phyloP scores from a whole-genome alignment of 2,797 vertebrate genomes.

The Phataginus tetradactyla region DNA sequence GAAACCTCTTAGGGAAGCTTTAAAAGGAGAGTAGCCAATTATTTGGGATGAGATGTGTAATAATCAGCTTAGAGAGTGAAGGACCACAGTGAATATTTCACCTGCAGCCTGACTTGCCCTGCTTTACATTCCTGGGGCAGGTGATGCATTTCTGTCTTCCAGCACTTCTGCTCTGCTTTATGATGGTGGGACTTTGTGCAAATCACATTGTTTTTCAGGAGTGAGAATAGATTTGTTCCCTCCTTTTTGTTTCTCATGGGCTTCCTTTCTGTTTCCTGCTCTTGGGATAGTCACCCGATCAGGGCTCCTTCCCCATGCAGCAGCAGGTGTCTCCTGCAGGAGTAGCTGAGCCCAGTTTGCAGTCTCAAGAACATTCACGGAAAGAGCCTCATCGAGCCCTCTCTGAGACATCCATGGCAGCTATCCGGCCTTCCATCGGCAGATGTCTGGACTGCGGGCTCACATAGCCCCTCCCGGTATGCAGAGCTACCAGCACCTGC shows the following conservation, averaged over 20 bases:
- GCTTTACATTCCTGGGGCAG: background rate
- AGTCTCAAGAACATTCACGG: background rate
- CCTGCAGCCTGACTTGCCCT: background rate
- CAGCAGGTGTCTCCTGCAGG: background rate
- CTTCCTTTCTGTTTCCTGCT: background rate
- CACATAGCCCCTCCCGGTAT: background rate
- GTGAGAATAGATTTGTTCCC: background rate
- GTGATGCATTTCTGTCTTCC: background rate
- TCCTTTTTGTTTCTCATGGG: too few relatives aligned
- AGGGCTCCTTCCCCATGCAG: background rate
- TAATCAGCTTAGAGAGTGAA: background rate
- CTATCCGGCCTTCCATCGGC: background rate
- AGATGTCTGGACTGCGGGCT: background rate
- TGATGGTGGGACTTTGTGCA: background rate
- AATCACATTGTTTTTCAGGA: background rate
- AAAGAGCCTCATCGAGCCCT: background rate
- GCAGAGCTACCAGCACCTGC: background rate
- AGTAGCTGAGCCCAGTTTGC: background rate
- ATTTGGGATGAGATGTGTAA: too few relatives aligned
- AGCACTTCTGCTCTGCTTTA: background rate
- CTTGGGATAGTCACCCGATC: background rate
- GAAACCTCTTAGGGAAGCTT: background rate
- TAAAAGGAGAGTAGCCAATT: background rate
- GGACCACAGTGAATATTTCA: background rate
- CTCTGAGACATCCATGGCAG: background rate